These are phyloP conservation scores for Drosophila gunungcola DNA, from an alignment of 1,140 invertebrate species.

Conservation along the genomic window DNA sequence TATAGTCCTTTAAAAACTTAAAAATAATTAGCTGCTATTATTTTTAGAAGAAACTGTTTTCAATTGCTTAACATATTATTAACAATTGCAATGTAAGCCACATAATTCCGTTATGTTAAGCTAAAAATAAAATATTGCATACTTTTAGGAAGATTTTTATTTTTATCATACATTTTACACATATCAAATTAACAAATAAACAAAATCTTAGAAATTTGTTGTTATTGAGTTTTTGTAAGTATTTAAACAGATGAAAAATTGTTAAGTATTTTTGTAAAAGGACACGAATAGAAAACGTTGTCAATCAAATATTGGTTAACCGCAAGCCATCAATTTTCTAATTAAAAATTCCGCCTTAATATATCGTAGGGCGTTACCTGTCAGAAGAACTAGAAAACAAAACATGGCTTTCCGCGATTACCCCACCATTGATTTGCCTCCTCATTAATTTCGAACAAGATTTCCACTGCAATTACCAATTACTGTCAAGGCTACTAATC, in stretches of 20 bases:
- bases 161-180: too few relatives aligned
- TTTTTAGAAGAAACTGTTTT: background rate
- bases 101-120: constrained; percentile 14
- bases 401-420: constrained; percentile 16
- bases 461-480: constrained; percentile 30
- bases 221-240: too few relatives aligned
- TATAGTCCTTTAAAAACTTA: too few relatives aligned
- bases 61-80: constrained; percentile 7
- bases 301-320: background rate
- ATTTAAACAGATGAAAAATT: too few relatives aligned
- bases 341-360: background rate
- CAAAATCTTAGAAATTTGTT: too few relatives aligned
- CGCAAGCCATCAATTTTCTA: background rate
- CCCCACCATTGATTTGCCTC: constrained; percentile 7
- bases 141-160: constrained; percentile 19
- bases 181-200: too few relatives aligned
- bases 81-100: background rate
- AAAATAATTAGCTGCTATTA: too few relatives aligned
- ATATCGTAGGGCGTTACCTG: constrained; percentile 15
- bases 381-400: constrained; percentile 9
- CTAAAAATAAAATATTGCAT: background rate
- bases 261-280: background rate
- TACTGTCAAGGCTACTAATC: constrained; percentile 14
- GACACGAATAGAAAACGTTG: background rate
- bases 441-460: constrained; percentile 25